These are phyloP conservation scores for Dendrocopos noguchii DNA, from an alignment of 2,113 vertebrate genomes.

Conservation along the genomic window DNA sequence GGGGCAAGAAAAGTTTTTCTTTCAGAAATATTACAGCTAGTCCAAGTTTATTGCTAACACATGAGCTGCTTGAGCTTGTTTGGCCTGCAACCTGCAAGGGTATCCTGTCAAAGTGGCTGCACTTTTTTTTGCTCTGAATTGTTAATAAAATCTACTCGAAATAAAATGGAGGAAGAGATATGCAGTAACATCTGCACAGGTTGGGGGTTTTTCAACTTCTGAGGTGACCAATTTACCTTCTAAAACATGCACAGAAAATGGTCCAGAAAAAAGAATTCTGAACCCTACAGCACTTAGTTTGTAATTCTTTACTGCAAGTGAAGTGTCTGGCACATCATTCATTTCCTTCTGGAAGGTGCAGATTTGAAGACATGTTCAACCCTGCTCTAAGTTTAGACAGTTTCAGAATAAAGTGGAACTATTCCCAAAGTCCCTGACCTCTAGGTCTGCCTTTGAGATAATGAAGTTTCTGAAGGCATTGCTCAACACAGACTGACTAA, in stretches of 20 bases:
- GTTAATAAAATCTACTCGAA: background rate
- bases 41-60: background rate
- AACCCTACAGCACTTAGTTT: slow-evolving; percentile 18
- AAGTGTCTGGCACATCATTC: slow-evolving; percentile 47
- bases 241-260: background rate
- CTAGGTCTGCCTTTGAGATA: slow-evolving; percentile 39
- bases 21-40: background rate
- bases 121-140: background rate
- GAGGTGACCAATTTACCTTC: background rate
- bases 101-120: background rate
- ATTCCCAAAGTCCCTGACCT: slow-evolving; percentile 29
- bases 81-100: slow-evolving; percentile 14
- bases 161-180: background rate
- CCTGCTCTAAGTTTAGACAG: slow-evolving; percentile 22
- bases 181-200: background rate
- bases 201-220: background rate
- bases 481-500: background rate
- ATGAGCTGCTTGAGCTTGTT: background rate
- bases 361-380: slow-evolving; percentile 54
- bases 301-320: slow-evolving; percentile 25
- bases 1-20: background rate
- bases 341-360: slow-evolving; percentile 42
- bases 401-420: slow-evolving; percentile 35
- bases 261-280: background rate
- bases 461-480: slow-evolving; percentile 27